Conservation (phyloP, 2,113 vertebrate species). For the Lipotes vexillifer region DNA sequence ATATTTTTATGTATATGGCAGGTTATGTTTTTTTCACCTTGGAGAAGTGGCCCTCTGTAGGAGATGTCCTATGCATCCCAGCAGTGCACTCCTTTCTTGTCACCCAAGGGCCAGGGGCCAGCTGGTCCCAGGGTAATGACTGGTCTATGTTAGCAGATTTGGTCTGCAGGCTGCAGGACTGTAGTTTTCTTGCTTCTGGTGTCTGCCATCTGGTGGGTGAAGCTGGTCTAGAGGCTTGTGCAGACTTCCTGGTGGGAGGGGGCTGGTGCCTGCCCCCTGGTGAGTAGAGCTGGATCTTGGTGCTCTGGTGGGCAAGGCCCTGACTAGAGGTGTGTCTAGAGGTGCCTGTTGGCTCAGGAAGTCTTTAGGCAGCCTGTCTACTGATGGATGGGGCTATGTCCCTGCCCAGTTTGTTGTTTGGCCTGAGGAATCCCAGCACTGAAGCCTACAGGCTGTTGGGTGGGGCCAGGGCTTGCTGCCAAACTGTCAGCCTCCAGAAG, state of each 20-base stretch:
- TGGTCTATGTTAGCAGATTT: background rate
- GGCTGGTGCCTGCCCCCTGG: background rate
- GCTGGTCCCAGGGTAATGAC: background rate
- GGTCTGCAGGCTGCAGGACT: background rate
- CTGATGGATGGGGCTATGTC: background rate
- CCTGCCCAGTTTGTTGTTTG: no score
- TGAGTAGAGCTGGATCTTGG: background rate
- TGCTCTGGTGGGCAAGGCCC: background rate
- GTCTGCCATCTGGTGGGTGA: background rate
- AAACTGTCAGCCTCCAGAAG: no score
- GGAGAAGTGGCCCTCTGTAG: background rate
- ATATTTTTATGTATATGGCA: background rate
- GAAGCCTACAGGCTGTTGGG: no score
- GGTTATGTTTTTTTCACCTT: background rate
- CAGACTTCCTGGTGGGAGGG: background rate
- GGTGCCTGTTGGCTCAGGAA: background rate
- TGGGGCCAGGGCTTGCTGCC: no score
- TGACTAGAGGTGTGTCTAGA: background rate
- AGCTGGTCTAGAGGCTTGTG: background rate
- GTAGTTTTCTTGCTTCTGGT: background rate
- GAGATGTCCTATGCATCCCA: background rate
- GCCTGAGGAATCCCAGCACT: no score
- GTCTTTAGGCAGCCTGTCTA: background rate
- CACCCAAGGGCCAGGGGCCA: background rate
- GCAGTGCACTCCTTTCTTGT: background rate